Evolutionary conservation across 1,140 invertebrate species (phyloP).

Genomic region (Pseudomyrmex sp.): DNA sequence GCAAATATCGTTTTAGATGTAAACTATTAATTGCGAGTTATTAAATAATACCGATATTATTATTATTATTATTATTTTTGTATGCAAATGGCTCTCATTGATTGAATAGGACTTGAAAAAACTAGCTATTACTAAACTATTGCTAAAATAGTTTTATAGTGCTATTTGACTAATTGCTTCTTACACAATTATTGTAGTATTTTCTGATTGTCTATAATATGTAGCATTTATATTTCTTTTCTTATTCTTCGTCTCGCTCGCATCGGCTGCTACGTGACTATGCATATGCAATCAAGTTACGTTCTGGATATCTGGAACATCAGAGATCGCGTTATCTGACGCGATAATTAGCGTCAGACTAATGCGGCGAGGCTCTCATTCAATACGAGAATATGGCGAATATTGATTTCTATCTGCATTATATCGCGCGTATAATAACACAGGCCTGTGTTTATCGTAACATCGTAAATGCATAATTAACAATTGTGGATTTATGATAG

Average conservation of each 20-base stretch:
- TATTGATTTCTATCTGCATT: constrained; percentile 1
- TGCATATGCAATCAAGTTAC: background rate
- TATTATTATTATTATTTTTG: too few species aligned
- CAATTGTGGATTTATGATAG: background rate
- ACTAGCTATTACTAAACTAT: too few species aligned
- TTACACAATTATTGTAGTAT: background rate
- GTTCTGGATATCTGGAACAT: background rate
- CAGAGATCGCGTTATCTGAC: background rate
- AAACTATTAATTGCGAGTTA: background rate
- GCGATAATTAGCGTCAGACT: constrained; percentile 2
- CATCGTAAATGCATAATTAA: background rate
- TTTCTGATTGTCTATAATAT: background rate
- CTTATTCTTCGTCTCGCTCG: background rate
- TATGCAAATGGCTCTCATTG: too few species aligned
- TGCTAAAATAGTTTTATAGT: background rate
- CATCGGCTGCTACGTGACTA: background rate
- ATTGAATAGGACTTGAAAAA: too few species aligned
- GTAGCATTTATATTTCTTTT: background rate
- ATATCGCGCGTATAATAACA: background rate
- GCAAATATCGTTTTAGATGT: background rate
- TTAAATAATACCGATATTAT: too few species aligned
- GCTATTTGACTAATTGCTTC: background rate
- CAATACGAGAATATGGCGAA: background rate
- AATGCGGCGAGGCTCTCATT: background rate
- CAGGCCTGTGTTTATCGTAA: background rate